Conservation (phyloP, 1,140 invertebrate species). For the Meloidogyne hapla region DNA sequence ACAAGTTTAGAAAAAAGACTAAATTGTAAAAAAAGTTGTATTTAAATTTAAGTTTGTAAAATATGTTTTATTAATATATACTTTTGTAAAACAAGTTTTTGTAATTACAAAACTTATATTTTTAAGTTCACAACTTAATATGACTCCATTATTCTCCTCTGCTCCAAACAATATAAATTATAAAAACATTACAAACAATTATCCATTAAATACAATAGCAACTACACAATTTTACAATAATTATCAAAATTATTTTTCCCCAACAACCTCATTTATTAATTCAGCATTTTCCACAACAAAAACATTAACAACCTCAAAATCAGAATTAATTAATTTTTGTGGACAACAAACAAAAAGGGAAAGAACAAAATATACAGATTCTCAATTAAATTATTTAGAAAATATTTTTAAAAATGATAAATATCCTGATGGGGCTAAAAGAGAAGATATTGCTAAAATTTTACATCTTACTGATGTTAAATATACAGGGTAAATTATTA, state of each 20-base stretch:
- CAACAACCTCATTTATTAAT: not conserved
- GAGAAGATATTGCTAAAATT: constrained; percentile 22
- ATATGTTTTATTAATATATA: no score
- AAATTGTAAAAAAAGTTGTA: no score
- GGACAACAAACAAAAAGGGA: constrained; percentile 14
- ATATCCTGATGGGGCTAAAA: constrained; percentile 10
- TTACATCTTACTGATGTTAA: constrained; percentile 25
- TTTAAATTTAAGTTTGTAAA: no score
- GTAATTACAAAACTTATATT: not conserved
- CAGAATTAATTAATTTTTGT: constrained; percentile 2
- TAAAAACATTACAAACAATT: constrained; percentile 10
- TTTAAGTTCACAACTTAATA: not conserved
- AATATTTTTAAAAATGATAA: not conserved
- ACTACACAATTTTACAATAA: not conserved
- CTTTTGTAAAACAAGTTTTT: no score
- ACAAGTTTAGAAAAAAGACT: no score
- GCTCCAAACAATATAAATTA: not conserved
- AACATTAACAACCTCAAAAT: not conserved
- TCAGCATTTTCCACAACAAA: not conserved
- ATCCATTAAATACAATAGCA: not conserved
- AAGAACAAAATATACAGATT: constrained; percentile 26
- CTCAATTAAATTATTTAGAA: constrained; percentile 20
- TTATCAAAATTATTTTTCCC: not conserved
- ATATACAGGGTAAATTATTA: constrained; percentile 7
- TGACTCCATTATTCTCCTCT: not conserved